Percentiles rank a stretch among this genome's conserved stretches.
These are phyloP conservation scores for Anastatus disparis DNA, from an alignment of 1,140 invertebrate genomes.

Conservation along the genomic window DNA sequence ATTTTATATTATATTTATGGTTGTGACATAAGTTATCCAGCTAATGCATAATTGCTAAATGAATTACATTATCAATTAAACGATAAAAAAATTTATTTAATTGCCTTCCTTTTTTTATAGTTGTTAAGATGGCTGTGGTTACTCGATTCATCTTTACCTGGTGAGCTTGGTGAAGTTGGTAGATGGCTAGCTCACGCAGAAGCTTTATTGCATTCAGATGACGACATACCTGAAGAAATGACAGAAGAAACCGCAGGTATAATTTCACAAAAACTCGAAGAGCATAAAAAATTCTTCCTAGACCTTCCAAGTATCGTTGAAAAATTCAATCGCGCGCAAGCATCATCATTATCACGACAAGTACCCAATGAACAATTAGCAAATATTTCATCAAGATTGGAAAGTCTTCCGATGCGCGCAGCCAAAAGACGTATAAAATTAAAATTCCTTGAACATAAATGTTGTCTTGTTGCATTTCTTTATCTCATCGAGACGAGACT, in stretches of 20 bases:
- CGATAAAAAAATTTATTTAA: not conserved
- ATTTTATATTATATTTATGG: not conserved
- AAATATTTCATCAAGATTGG: conserved; percentile 80
- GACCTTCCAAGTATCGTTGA: conserved; percentile 80
- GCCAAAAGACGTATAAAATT: conserved; percentile 81
- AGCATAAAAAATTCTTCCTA: conserved; percentile 90
- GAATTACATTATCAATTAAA: conserved; percentile 1
- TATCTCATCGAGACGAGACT: conserved; percentile 90
- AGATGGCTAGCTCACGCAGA: conserved; percentile 91
- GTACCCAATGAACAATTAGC: conserved; percentile 83
- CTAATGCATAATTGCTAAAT: too few species aligned
- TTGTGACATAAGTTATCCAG: not conserved
- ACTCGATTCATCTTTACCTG: conserved; percentile 84
- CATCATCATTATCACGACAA: conserved; percentile 71
- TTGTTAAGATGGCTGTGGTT: conserved; percentile 87
- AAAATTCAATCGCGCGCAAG: conserved; percentile 78
- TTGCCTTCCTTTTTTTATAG: too few species aligned
- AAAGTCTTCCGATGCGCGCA: conserved; percentile 76
- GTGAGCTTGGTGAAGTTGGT: conserved; percentile 85
- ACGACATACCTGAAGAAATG: conserved; percentile 83
- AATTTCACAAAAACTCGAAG: conserved; percentile 87
- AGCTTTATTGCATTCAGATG: conserved; percentile 79
- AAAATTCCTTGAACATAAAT: conserved; percentile 92
- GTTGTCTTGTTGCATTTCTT: conserved; percentile 90
- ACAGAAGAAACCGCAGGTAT: conserved; percentile 88